phyloP scores from a whole-genome alignment of 1,140 invertebrate genomes.

The Drosophila lacteicornis region DNA sequence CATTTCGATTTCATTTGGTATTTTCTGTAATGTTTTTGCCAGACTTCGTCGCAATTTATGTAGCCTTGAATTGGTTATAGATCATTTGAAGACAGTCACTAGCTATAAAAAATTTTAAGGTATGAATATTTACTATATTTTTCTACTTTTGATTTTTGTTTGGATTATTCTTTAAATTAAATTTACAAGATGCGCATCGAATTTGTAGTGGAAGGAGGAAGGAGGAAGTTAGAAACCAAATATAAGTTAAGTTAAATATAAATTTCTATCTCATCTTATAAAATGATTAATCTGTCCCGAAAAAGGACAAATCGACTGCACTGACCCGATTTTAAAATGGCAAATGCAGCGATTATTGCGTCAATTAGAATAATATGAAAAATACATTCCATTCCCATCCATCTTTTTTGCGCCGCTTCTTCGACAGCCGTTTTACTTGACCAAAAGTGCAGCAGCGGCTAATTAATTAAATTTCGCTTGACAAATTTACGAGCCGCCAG shows the following conservation, averaged over 20 bases:
- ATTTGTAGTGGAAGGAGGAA: background rate
- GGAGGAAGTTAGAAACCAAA: too few species aligned
- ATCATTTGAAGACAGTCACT: background rate
- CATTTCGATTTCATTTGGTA: conserved; percentile 43
- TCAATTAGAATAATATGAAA: conserved; percentile 37
- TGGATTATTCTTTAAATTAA: too few species aligned
- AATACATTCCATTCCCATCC: conserved; percentile 35
- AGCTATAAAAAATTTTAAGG: background rate
- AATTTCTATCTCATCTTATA: too few species aligned
- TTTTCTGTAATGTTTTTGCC: conserved; percentile 24
- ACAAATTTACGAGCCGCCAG: conserved; percentile 75
- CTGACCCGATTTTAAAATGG: background rate
- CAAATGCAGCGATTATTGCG: conserved; percentile 38
- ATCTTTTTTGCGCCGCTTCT: conserved; percentile 28
- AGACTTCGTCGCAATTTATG: conserved; percentile 26
- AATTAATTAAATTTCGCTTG: conserved; percentile 76
- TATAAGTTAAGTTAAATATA: background rate
- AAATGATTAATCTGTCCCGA: background rate
- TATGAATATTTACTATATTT: background rate
- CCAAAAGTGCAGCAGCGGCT: conserved; percentile 67
- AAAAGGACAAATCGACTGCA: background rate
- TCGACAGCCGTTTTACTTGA: conserved; percentile 26
- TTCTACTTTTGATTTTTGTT: background rate
- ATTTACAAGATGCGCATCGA: background rate
- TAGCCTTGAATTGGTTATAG: conserved; percentile 3